Evolutionary conservation across 2,888 invertebrate genomes (phyloP), one percentile per base, ranked within the genome.

Genomic region (Agriopis aurantiaria): DNA sequence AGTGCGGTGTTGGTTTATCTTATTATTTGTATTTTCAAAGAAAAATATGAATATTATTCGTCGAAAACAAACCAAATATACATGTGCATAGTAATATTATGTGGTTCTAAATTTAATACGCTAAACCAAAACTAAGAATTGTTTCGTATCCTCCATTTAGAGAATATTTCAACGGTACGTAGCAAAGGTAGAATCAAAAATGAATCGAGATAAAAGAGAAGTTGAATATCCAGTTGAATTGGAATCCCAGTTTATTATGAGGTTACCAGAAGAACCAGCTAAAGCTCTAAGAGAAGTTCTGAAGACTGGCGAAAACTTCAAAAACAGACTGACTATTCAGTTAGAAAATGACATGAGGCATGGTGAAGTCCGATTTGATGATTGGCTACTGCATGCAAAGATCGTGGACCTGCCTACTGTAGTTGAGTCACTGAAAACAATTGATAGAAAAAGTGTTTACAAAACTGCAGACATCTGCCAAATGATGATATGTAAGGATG

Each of bases 391-490:
- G 84, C 97, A 97, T 85, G 96, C 97, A 0, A 99, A 98, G 95
- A 96, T 99, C 46, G 96, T 98, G 0, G 99, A 99, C 88, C 89
- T 99, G 58, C 99, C 99, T 0, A 97, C 98, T 11, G 95, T 99
- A 11, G 96, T 98, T 10, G 99, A 99, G 91, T 97, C 98, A 0
- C 92, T 98, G 68, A 99, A 99, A 94, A 99, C 99, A 0, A 98
- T 99, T 68, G 99, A 99, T 87, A 96, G 96, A 73, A 99, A 99
- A 90, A 99, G 98, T 82, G 98, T 99, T 81, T 99, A 99, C 87
- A 99, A 99, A 95, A 98, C 99, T 3, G 98, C 99, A 0, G 99
- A 99, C 88, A 96, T 99, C 72, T 98, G 98, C 81, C 99, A 99
- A 95, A 95, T 97, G 93, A 96, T 99, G 95, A 95, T 98, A 66